Percentiles rank a stretch among this genome's conserved stretches.
These are phyloP conservation scores for Acanthosepion esculentum DNA, from an alignment of 2,888 invertebrate species.

Conservation along the genomic window DNA sequence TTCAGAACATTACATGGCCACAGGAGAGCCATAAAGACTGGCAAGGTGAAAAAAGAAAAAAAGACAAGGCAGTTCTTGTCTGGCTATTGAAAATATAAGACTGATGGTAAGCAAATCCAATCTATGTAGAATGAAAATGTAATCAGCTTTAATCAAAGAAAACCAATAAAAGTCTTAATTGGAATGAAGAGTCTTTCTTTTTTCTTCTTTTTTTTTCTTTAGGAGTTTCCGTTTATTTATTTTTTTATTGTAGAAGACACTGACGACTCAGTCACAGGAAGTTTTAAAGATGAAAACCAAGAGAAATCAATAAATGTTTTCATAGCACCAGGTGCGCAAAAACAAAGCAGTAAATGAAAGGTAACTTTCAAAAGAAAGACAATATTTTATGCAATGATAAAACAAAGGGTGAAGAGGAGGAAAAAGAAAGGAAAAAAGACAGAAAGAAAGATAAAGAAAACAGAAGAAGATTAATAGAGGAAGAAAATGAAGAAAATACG, in stretches of 20 bases:
- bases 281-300: neutral
- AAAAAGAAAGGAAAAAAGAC: neutral
- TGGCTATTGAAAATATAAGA: neutral
- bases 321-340: neutral
- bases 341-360: neutral
- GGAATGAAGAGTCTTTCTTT: neutral
- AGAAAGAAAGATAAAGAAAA: neutral
- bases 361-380: neutral
- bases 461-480: neutral
- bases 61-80: neutral
- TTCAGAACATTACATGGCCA: neutral
- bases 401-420: neutral
- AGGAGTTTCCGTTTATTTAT: neutral
- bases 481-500: neutral
- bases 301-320: neutral
- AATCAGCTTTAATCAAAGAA: neutral
- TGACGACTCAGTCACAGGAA: neutral
- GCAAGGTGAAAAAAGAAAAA: neutral
- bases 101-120: neutral
- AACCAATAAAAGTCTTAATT: neutral
- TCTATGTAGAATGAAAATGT: neutral
- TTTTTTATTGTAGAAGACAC: neutral
- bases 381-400: neutral
- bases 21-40: neutral
- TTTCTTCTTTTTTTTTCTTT: neutral